phyloP scores from a whole-genome alignment of 2,888 invertebrate genomes.

The Kuschelorhynchus macadamiae region DNA sequence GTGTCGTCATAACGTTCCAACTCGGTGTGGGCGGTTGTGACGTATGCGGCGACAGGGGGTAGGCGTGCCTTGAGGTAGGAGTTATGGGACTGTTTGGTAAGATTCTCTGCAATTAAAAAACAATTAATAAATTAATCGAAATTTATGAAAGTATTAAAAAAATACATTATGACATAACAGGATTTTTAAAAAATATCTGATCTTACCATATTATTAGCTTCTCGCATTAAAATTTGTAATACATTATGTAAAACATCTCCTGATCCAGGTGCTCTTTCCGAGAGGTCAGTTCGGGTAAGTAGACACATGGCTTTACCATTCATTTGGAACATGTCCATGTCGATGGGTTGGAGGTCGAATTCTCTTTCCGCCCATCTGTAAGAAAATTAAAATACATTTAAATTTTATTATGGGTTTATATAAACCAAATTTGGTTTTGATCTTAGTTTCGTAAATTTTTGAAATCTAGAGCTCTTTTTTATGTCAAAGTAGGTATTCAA shows the following conservation, averaged over 20 bases:
- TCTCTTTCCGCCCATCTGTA: constrained; percentile 87
- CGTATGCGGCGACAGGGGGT: constrained; percentile 82
- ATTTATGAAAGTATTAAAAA: no score
- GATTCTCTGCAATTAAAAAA: constrained; percentile 75
- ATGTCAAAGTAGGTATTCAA: no score
- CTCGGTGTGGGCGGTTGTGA: constrained; percentile 87
- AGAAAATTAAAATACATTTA: no score
- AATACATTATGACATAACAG: no score
- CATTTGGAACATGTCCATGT: constrained; percentile 96
- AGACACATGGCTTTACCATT: constrained; percentile 96
- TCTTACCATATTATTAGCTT: constrained; percentile 75
- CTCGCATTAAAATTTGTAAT: constrained; percentile 87
- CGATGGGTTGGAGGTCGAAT: constrained; percentile 92
- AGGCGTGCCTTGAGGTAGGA: constrained; percentile 81
- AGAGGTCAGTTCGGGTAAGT: constrained; percentile 88
- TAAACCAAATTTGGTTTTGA: no score
- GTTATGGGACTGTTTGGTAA: constrained; percentile 87
- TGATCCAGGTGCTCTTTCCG: constrained; percentile 92
- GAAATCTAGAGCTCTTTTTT: no score
- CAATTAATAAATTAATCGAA: neutral
- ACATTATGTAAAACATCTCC: constrained; percentile 96
- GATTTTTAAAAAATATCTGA: no score
- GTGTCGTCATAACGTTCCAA: constrained; percentile 72
- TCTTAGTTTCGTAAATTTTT: no score
- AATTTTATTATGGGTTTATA: no score